phyloP scores from a whole-genome alignment of 2,113 vertebrate species.

The Gambusia holbrooki region DNA sequence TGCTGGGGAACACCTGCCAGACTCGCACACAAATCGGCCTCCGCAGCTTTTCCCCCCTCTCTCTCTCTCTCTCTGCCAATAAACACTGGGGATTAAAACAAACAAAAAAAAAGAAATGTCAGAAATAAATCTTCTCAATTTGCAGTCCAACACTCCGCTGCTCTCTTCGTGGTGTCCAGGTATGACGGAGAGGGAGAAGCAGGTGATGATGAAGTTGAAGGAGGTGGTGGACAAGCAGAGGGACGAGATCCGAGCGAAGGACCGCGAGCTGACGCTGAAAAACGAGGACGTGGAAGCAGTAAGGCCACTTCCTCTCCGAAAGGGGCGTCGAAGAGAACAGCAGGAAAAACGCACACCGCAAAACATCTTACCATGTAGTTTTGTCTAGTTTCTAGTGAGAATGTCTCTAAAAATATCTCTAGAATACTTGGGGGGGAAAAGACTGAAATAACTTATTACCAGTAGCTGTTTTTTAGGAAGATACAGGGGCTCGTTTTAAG shows the following conservation, averaged over 20 bases:
- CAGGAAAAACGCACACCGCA: no score
- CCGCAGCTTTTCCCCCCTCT: no score
- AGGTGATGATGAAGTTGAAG: slow-evolving; percentile 99
- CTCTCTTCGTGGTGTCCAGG: slow-evolving; percentile 73
- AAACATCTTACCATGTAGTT: no score
- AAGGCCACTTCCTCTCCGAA: slow-evolving; percentile 44
- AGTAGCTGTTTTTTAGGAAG: no score
- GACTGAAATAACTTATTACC: no score
- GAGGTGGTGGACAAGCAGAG: slow-evolving; percentile 98
- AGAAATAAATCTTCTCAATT: not conserved
- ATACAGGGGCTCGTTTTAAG: no score
- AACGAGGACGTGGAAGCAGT: slow-evolving; percentile 97
- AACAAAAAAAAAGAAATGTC: not conserved
- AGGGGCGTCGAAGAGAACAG: no score
- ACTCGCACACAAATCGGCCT: slow-evolving; percentile 9
- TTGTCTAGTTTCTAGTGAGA: no score
- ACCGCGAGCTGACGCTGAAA: slow-evolving; percentile 91
- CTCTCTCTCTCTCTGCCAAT: not conserved
- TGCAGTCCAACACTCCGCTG: no score
- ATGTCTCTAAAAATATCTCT: no score
- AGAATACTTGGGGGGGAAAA: no score
- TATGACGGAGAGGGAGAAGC: slow-evolving; percentile 94
- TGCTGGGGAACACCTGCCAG: slow-evolving; percentile 57
- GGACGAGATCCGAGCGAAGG: slow-evolving; percentile 97
- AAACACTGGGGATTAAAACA: not conserved